Conservation (phyloP, 2,113 vertebrate genomes). For the Pavo muticus region DNA sequence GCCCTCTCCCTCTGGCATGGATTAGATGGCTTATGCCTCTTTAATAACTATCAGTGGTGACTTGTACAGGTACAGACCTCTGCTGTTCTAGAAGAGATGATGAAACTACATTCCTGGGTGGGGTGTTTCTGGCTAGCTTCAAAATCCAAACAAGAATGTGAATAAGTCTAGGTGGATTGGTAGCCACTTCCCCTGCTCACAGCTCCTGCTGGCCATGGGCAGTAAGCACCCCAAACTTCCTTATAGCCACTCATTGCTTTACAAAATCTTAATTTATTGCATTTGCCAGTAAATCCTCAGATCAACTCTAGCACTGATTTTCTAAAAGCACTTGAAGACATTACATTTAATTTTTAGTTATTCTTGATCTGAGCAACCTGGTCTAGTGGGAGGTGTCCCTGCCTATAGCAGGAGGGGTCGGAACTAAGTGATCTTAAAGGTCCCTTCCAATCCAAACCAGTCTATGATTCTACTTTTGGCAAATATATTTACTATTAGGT, state of each 20-base stretch:
- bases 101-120: neutral
- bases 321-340: neutral
- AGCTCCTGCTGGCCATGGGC: neutral
- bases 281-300: neutral
- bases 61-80: neutral
- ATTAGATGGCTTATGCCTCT: neutral
- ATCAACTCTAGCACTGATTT: neutral
- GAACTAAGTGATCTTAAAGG: too few relatives aligned
- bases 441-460: too few relatives aligned
- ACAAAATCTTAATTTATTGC: neutral
- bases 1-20: neutral
- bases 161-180: neutral
- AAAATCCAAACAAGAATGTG: neutral
- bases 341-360: neutral
- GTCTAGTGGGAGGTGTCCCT: too few relatives aligned
- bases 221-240: neutral
- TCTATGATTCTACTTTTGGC: too few relatives aligned
- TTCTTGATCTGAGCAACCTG: neutral
- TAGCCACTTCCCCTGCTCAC: neutral
- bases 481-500: neutral
- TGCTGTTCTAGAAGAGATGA: neutral
- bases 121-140: neutral
- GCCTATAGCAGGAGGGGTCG: too few relatives aligned
- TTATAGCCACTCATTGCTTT: neutral
- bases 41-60: neutral